These are phyloP conservation scores for Miniopterus natalensis DNA, from an alignment of 2,113 vertebrate genomes.

Conservation along the genomic window DNA sequence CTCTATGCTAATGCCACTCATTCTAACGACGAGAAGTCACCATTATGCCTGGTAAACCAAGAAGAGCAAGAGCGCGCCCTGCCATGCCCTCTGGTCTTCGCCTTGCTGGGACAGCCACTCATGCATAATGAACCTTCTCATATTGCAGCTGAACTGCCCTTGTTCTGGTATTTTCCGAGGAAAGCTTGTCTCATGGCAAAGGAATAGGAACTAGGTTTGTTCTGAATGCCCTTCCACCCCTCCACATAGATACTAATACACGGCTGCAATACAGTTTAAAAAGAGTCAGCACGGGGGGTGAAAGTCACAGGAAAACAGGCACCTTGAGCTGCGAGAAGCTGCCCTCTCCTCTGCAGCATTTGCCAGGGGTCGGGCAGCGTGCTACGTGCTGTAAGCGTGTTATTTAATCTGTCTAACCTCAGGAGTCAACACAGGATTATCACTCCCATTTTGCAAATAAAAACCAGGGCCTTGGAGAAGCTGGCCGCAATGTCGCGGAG, in stretches of 20 bases:
- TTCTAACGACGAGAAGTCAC: neutral
- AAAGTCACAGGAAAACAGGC: neutral
- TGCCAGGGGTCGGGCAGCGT: neutral
- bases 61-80: neutral
- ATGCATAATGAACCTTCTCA: neutral
- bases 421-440: conserved; percentile 49
- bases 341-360: neutral
- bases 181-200: neutral
- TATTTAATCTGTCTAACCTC: conserved; percentile 20
- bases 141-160: neutral
- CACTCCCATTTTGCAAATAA: conserved; percentile 20
- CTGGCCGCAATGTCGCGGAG: neutral
- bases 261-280: neutral
- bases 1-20: neutral
- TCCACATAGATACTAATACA: neutral
- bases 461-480: neutral
- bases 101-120: neutral
- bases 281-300: neutral
- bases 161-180: neutral
- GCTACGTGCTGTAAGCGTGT: neutral
- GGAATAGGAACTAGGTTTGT: neutral
- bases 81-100: neutral
- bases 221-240: neutral
- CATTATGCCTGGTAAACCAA: neutral
- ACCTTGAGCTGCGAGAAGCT: neutral